Percentiles rank a stretch among this genome's conserved stretches.
These are phyloP conservation scores for Semnopithecus entellus DNA, from an alignment of 2,113 vertebrate genomes.

Conservation along the genomic window DNA sequence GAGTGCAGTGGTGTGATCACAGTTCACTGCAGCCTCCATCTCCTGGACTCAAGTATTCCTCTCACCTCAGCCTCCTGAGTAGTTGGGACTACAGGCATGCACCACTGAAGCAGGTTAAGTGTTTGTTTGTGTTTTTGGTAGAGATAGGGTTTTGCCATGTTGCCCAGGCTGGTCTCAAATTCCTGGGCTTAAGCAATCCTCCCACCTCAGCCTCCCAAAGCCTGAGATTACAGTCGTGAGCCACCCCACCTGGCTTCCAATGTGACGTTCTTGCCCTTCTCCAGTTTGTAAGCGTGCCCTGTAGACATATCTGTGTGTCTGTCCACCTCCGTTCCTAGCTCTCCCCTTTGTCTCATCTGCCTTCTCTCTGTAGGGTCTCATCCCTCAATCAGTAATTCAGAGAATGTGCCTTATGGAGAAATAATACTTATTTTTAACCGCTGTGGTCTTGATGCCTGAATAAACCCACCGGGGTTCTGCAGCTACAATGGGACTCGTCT, in stretches of 20 bases:
- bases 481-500: accelerated
- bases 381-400: neutral
- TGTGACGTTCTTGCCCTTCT: neutral
- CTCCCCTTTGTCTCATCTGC: neutral
- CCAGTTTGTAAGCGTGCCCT: neutral
- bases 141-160: neutral
- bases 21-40: neutral
- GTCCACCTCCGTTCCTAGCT: neutral
- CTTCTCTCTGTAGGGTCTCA: no score
- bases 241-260: neutral
- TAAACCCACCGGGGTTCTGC: accelerated
- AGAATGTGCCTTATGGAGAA: neutral
- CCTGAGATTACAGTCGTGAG: neutral
- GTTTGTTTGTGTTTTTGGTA: neutral
- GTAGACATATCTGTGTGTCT: neutral
- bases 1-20: neutral
- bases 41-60: neutral
- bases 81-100: neutral
- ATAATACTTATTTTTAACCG: no score
- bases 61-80: neutral
- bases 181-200: neutral
- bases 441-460: neutral
- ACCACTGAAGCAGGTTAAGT: neutral
- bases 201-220: neutral
- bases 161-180: neutral